These are phyloP conservation scores for Erebia epiphron DNA, from an alignment of 2,888 invertebrate species.

Conservation along the genomic window DNA sequence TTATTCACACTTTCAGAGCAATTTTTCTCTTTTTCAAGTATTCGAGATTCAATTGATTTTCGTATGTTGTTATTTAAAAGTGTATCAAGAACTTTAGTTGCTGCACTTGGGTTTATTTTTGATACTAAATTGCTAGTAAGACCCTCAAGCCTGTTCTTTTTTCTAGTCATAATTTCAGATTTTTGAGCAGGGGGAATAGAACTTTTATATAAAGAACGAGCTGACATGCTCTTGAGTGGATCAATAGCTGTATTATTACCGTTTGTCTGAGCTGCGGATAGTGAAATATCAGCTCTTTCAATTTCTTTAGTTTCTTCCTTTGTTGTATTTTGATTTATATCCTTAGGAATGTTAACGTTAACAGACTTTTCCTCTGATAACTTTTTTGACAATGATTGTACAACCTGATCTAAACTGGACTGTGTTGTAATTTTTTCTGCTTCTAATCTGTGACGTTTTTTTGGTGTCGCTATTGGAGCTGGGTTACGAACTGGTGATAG, in stretches of 20 bases:
- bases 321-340: constrained; percentile 61
- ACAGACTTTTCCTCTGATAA: constrained; percentile 69
- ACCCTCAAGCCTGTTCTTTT: constrained; percentile 85
- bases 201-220: constrained; percentile 76
- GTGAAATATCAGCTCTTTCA: constrained; percentile 48
- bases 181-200: constrained; percentile 76
- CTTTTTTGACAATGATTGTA: constrained; percentile 77
- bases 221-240: constrained; percentile 77
- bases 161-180: constrained; percentile 83
- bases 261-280: constrained; percentile 45
- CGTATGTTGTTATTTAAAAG: constrained; percentile 77
- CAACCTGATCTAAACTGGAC: constrained; percentile 73
- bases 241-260: constrained; percentile 56
- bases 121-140: constrained; percentile 83
- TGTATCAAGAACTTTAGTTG: constrained; percentile 79
- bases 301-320: constrained; percentile 58
- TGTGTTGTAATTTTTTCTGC: constrained; percentile 74
- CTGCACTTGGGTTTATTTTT: constrained; percentile 82
- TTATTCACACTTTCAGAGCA: constrained; percentile 53
- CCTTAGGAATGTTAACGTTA: constrained; percentile 50
- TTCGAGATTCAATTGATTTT: constrained; percentile 77
- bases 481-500: constrained; percentile 65
- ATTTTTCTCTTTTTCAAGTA: constrained; percentile 73
- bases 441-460: constrained; percentile 88
- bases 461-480: constrained; percentile 85